Percentiles rank a stretch among this genome's conserved stretches.
Evolutionary conservation across 2,797 vertebrate genomes (phyloP).

Genomic region (Steatocranus sp.): DNA sequence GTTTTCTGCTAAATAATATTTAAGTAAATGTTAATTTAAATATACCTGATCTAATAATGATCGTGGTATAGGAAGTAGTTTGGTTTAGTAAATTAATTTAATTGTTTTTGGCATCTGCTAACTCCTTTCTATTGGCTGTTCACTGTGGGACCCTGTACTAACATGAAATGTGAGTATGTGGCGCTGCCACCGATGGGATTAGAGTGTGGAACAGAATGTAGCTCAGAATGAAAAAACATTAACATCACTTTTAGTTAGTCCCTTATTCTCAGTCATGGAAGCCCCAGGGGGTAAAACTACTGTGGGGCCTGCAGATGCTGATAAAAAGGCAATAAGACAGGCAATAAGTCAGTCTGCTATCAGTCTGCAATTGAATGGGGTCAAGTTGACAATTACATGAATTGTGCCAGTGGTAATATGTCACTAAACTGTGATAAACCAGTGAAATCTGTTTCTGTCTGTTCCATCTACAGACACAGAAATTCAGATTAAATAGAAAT

Average conservation of each 20-base stretch:
- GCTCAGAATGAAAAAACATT: neutral
- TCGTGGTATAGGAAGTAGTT: neutral
- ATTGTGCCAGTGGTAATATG: neutral
- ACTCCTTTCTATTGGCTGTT: neutral
- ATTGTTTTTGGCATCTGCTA: neutral
- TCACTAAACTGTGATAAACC: neutral
- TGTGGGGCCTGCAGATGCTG: neutral
- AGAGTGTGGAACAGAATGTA: neutral
- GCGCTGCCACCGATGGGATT: fast-evolving
- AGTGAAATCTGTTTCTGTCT: neutral
- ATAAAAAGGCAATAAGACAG: neutral
- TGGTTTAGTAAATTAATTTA: neutral
- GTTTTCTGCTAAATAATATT: neutral
- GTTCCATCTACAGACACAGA: neutral
- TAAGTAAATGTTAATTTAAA: neutral
- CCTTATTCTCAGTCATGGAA: neutral
- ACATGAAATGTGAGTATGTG: neutral
- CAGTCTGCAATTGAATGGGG: neutral
- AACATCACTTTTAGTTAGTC: neutral
- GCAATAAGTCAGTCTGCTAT: neutral
- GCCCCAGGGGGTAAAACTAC: neutral
- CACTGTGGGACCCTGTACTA: neutral
- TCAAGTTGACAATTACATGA: neutral
- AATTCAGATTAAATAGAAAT: neutral
- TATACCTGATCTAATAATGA: neutral